A percentile compares a stretch with the other conserved stretches of the same genome.
Evolutionary conservation across 2,888 invertebrate species (phyloP).

Genomic region (Saturnia pavonia): DNA sequence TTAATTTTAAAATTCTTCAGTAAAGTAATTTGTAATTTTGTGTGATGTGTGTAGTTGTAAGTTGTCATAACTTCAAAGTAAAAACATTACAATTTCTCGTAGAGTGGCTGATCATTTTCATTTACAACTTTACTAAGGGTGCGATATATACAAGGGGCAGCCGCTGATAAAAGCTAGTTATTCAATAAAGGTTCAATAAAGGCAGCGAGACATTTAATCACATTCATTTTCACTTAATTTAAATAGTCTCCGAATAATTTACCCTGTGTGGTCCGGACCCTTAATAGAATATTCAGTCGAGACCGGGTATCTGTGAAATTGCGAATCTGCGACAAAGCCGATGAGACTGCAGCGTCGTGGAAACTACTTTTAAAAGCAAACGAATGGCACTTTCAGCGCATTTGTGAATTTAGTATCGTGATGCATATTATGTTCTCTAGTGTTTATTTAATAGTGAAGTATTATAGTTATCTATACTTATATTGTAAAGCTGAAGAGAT

Average conservation of each 20-base stretch:
- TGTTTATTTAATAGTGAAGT: neutral
- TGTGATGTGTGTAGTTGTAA: too few species aligned
- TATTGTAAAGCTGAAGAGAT: too few species aligned
- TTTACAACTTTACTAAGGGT: neutral
- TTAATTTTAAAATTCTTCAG: too few species aligned
- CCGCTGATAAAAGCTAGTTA: neutral
- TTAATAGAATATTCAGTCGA: slow-evolving; percentile 55
- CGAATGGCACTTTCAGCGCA: neutral
- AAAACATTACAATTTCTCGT: neutral
- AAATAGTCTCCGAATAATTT: slow-evolving; percentile 43
- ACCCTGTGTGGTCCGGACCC: slow-evolving; percentile 45
- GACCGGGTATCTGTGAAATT: slow-evolving; percentile 40
- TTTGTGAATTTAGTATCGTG: neutral
- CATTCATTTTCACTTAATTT: slow-evolving; percentile 12
- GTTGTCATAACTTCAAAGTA: too few species aligned
- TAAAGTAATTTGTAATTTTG: too few species aligned
- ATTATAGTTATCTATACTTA: too few species aligned
- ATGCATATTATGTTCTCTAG: neutral
- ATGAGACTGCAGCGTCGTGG: neutral
- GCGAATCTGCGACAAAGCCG: slow-evolving; percentile 28
- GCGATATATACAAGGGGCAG: neutral
- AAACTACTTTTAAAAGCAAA: slow-evolving; percentile 5
- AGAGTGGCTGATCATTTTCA: neutral
- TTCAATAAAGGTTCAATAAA: neutral
- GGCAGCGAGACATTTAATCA: slow-evolving; percentile 9